These are phyloP conservation scores for Hylomyscus alleni DNA, from an alignment of 2,797 vertebrate genomes.

Conservation along the genomic window DNA sequence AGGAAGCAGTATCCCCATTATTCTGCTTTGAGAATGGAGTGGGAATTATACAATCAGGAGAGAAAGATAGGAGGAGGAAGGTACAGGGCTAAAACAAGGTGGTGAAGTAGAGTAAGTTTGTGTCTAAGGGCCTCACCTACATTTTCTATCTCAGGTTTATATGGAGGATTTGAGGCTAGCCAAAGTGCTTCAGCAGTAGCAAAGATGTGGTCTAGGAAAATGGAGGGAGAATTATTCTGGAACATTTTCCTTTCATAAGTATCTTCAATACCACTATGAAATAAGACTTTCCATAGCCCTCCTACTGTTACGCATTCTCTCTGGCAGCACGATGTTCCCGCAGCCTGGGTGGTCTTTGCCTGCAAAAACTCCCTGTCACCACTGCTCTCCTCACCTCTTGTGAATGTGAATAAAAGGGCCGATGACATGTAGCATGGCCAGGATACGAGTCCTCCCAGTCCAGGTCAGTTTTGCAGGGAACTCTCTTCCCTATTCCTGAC, in stretches of 20 bases:
- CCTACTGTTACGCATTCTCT: slow-evolving; percentile 3
- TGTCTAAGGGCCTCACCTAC: neutral
- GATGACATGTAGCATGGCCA: too few relatives aligned
- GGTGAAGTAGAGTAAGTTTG: neutral
- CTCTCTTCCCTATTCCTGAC: neutral
- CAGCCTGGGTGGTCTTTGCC: slow-evolving; percentile 56
- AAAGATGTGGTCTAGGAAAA: neutral
- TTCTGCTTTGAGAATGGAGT: neutral
- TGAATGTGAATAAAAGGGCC: neutral
- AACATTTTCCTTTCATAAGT: slow-evolving; percentile 56
- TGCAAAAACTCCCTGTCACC: neutral
- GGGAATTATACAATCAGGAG: neutral
- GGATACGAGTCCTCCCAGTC: accelerated
- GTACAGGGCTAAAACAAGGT: neutral
- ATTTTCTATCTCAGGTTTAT: neutral
- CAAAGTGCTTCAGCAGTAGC: slow-evolving; percentile 15
- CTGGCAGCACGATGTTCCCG: neutral
- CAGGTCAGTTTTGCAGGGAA: neutral
- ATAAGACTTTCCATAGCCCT: slow-evolving; percentile 68
- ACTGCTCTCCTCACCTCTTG: neutral
- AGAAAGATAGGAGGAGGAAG: neutral
- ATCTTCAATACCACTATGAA: slow-evolving; percentile 45
- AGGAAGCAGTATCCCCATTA: neutral
- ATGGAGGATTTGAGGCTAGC: neutral
- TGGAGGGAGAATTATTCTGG: slow-evolving; percentile 39